These are phyloP conservation scores for Ptyas mucosa DNA, from an alignment of 2,113 vertebrate species.

Conservation along the genomic window DNA sequence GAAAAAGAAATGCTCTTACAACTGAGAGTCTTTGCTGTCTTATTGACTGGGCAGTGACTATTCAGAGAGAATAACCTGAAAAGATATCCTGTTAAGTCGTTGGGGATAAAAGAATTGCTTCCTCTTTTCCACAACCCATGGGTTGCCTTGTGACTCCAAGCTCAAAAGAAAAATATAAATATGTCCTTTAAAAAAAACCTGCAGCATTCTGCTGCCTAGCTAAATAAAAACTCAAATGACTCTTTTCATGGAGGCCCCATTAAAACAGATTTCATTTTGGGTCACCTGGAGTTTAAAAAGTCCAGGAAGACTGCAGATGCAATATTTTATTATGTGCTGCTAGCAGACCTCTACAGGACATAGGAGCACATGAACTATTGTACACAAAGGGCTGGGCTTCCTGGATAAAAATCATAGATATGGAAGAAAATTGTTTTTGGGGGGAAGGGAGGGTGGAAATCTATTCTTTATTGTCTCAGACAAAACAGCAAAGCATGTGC, in stretches of 20 bases:
- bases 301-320: constrained; percentile 47
- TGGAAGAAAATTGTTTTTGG: background rate
- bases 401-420: constrained; percentile 7
- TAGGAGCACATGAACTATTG: constrained; percentile 26
- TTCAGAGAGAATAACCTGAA: background rate
- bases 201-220: constrained; percentile 18
- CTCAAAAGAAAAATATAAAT: constrained; percentile 25
- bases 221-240: constrained; percentile 37
- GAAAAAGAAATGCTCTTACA: background rate
- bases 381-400: background rate
- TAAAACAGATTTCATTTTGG: constrained; percentile 50
- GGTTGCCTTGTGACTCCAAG: constrained; percentile 13
- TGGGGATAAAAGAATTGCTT: background rate
- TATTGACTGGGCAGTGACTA: background rate
- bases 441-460: constrained; percentile 22
- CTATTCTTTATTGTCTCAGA: constrained; percentile 37
- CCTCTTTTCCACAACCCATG: constrained; percentile 14
- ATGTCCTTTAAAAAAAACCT: background rate
- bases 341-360: constrained; percentile 22
- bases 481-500: constrained; percentile 17
- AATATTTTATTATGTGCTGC: constrained; percentile 42
- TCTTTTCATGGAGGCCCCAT: constrained; percentile 26
- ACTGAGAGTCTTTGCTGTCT: background rate
- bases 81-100: background rate
- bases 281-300: constrained; percentile 51